Percentiles rank a stretch among this genome's conserved stretches.
Conservation (phyloP, 2,797 vertebrate genomes). For the Siniperca undulata region DNA sequence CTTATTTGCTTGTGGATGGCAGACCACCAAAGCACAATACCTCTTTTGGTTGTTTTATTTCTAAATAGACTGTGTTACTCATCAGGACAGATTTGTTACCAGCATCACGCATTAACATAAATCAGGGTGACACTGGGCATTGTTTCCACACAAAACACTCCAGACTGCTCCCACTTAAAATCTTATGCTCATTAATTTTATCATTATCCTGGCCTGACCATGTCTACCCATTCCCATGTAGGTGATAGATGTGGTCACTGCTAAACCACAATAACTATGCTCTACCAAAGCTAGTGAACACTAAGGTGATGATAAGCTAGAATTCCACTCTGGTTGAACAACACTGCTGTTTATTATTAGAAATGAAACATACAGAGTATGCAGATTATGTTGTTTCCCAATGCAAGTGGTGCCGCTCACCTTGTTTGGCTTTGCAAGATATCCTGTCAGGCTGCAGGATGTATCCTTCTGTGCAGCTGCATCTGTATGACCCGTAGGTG, state of each 20-base stretch:
- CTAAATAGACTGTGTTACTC: constrained; percentile 72
- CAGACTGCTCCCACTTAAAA: constrained; percentile 79
- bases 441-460: constrained; percentile 92
- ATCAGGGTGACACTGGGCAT: constrained; percentile 76
- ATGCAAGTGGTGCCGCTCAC: constrained; percentile 84
- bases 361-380: constrained; percentile 57
- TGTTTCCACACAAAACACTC: constrained; percentile 78
- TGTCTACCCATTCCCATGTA: constrained; percentile 66
- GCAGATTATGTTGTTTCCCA: constrained; percentile 65
- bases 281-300: constrained; percentile 40
- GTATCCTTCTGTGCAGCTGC: constrained; percentile 95
- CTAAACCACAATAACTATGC: constrained; percentile 77
- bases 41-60: constrained; percentile 53
- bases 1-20: constrained; percentile 38
- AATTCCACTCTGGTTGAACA: constrained; percentile 32
- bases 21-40: constrained; percentile 63
- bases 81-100: constrained; percentile 60
- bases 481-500: constrained; percentile 93
- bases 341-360: constrained; percentile 75
- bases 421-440: constrained; percentile 95
- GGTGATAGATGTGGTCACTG: constrained; percentile 80
- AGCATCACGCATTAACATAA: constrained; percentile 72
- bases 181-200: constrained; percentile 83
- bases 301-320: constrained; percentile 46
- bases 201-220: constrained; percentile 81